Base-by-base conservation (phyloP, 2,797 vertebrate species). In the Lemur catta region DNA sequence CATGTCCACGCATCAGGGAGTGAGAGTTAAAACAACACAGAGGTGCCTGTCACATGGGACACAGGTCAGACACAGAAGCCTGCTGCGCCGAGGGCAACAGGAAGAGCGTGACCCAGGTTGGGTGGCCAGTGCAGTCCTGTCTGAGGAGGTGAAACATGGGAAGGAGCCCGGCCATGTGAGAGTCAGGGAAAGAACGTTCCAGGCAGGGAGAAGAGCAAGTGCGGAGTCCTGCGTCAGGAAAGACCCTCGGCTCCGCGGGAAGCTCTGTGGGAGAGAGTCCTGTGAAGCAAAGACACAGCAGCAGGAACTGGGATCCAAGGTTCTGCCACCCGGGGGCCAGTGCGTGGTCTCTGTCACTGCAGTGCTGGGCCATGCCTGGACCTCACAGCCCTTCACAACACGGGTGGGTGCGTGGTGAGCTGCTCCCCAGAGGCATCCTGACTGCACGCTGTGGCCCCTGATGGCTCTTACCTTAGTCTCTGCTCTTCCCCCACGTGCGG, bases 261-360 rank as follows among this genome's bases (percentile, higher is more conserved):
- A 11, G 65, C 55, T 52, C n/a, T 0, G 0, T 46, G 10, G 10
- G 24, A 12, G 18, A 46, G 43, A 30, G 20, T 57, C 57, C 30
- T 63, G 1, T 46, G 1, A 28, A 33, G 28, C 11, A 3, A 28
- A 80, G 10, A 11, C 41, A 12, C n/a, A 26, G 67, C 65, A 35
- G 50, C 0, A 0, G n/a, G 55, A 57, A 4, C 0, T 2, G 24
- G 22, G 35, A 35, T 30, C 46, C 0, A 0, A 24, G 46, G 20
- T 41, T 43, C 33, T 17, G 41, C 18, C 7, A 2, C 7, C 17
- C 38, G 6, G 48, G 48, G 18, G 38, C 65, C n/a, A 59, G 33
- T 1, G 28, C 12, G 3, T 52, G 11, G 4, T 28, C 15, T 22
- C 33, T 30, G 67, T 69, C n/a, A 2, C 48, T 17, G 30, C n/a